Evolutionary conservation across 1,140 invertebrate species (phyloP), one percentile per base, ranked within the genome.

Genomic region (Archegozetes longisetosus): DNA sequence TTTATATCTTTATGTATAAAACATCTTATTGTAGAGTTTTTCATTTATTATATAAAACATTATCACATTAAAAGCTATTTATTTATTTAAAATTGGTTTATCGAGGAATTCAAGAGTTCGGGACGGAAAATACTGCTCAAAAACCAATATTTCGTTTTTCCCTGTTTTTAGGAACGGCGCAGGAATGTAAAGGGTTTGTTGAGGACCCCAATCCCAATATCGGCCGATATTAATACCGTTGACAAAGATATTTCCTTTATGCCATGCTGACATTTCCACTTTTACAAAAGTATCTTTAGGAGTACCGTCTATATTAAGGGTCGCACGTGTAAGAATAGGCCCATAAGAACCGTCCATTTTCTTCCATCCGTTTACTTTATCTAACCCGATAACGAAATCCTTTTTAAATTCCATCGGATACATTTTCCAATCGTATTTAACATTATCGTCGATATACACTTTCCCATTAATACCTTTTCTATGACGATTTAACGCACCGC

Each of bases 151-250:
- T 17, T 20, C 23, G 25, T 53, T 59, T 25, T 17, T 20, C 9
- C 58, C 50, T 12, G 58, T 9, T 48, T 71, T 69, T 0, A 82
- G 69, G 4, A 76, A 72, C 4, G 72, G 64, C 4, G 73, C 75
- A 12, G 85, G 85, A 13, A 85, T 74, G 65, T 85, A 88, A 1
- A 88, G 68, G 0, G 84, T 87, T 1, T 83, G 69, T 71, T 88
- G 85, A 2, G 85, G 84, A 6, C 84, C 84, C 2, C 72, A 65
- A 0, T 84, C 81, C 85, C 85, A 88, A 70, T 86, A 87, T 40
- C 84, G 75, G 1, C 85, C 85, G 46, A 88, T 70, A 69, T 85
- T 84, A 64, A 79, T 72, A 2, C 77, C 79, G 67, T 87, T 88
- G 1, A 87, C 70, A 71, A 79, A 85, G 25, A 80, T 77, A 25